Evolutionary conservation across 2,888 invertebrate genomes (phyloP).

Genomic region (Dynastes maya): DNA sequence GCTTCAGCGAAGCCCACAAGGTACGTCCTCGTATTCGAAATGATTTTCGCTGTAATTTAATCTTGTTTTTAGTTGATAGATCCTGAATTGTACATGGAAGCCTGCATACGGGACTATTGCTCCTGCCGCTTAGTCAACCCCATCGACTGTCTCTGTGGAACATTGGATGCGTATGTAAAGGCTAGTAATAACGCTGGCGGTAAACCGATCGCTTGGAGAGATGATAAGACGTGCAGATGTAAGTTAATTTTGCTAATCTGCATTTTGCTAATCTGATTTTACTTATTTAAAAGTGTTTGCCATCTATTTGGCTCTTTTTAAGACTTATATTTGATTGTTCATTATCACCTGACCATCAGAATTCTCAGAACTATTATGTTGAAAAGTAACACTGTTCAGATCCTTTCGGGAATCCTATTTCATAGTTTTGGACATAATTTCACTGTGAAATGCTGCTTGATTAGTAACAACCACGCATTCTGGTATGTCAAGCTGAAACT

Average conservation of each 20-base stretch:
- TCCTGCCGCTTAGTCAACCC: not conserved
- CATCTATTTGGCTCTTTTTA: no score
- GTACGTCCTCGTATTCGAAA: not conserved
- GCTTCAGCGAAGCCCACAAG: not conserved
- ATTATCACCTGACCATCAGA: no score
- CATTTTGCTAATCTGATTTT: no score
- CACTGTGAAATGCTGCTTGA: no score
- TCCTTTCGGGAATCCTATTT: no score
- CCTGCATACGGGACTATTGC: slow-evolving; percentile 32
- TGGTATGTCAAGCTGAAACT: no score
- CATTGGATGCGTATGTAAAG: slow-evolving; percentile 42
- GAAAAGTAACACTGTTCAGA: no score
- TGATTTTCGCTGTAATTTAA: not conserved
- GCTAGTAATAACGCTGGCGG: slow-evolving; percentile 28
- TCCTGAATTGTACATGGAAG: not conserved
- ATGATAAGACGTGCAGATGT: slow-evolving; percentile 21
- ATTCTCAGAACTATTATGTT: no score
- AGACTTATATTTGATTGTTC: no score
- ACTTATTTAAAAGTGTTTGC: no score
- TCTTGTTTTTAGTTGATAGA: slow-evolving; percentile 18
- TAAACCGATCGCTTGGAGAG: slow-evolving; percentile 17
- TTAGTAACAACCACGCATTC: no score
- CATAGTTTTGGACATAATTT: no score
- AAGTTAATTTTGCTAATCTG: slow-evolving; percentile 3
- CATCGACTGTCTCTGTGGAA: slow-evolving; percentile 37